Evolutionary conservation across 2,113 vertebrate species (phyloP).

Genomic region (Plecturocebus donacophilus): DNA sequence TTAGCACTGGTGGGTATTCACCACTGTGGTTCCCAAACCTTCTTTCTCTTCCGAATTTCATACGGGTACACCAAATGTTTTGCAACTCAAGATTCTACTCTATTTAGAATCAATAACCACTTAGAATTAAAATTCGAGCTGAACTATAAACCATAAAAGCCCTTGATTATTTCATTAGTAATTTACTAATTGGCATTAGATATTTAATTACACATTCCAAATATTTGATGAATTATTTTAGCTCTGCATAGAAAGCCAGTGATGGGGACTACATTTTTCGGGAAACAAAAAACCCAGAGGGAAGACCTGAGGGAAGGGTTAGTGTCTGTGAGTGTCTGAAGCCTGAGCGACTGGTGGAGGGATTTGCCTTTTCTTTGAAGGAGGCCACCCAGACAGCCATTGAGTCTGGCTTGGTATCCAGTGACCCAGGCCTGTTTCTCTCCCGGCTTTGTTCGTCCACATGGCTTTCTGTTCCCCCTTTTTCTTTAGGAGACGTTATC

Average conservation of each 20-base stretch:
- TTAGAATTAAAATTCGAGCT: constrained; percentile 76
- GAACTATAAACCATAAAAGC: constrained; percentile 75
- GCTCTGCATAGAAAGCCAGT: background rate
- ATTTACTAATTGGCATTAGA: constrained; percentile 81
- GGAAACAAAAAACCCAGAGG: background rate
- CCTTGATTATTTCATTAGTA: constrained; percentile 81
- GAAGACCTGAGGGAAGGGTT: accelerated
- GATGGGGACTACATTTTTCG: background rate
- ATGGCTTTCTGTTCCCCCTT: background rate
- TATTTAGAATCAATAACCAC: constrained; percentile 76
- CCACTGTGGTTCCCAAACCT: background rate
- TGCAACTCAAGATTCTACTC: constrained; percentile 30
- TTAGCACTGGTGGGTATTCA: accelerated
- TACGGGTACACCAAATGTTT: background rate
- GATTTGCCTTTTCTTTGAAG: background rate
- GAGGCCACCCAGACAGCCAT: background rate
- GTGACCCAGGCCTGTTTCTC: background rate
- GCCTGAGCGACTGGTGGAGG: background rate
- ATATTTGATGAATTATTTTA: constrained; percentile 76
- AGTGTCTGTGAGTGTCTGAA: background rate
- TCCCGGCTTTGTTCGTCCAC: background rate
- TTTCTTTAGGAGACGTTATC: background rate
- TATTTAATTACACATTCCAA: constrained; percentile 81
- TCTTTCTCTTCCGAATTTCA: background rate
- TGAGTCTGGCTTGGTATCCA: background rate